Evolutionary conservation across 2,113 vertebrate genomes (phyloP), one percentile per base, ranked within the genome.

Genomic region (Garra rufa): DNA sequence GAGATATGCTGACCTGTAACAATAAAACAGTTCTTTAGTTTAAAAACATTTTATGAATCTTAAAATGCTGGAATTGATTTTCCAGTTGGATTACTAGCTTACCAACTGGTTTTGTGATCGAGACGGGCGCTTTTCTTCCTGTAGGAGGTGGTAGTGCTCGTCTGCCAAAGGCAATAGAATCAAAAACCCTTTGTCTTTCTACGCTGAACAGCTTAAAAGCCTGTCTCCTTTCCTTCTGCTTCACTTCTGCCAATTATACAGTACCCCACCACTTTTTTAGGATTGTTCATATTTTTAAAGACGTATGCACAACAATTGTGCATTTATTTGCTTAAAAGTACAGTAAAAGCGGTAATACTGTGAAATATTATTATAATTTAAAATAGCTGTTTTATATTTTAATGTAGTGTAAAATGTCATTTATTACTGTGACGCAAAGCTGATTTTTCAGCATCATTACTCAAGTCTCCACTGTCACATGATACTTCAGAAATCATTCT

Each of bases 101-200:
- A 81, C 57, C 11, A 8, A 7, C 19, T 15, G 28, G 61, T 11
- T 48, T 75, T 48, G 34, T 30, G 55, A 7, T 11, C 2, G 17
- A 46, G 14, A 7, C 14, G 13, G 24, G 38, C 7, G 17, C 4
- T 74, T 48, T 82, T 43, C 65, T 8, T 48, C 81, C 46, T 28
- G 82, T 19, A 73, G 90, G 83, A 0, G 2, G 81, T 3, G 26
- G 91, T 89, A n/a, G 81, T 63, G 79, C 84, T 89, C 84, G 90
- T 88, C 83, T 92, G 85, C 94, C 87, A 73, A 97, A 96, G 44
- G 92, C 95, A 77, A 96, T 44, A 0, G 94, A 92, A 59, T 95
- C 94, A 52, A 91, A 0, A 1, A 93, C 38, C 15, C 86, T 67
- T 65, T 94, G 89, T 78, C 81, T 92, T 83, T 93, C 84, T 0